Evolutionary conservation across 2,797 vertebrate genomes (phyloP), one percentile per base, ranked within the genome.

Genomic region (Sebastes alutus): DNA sequence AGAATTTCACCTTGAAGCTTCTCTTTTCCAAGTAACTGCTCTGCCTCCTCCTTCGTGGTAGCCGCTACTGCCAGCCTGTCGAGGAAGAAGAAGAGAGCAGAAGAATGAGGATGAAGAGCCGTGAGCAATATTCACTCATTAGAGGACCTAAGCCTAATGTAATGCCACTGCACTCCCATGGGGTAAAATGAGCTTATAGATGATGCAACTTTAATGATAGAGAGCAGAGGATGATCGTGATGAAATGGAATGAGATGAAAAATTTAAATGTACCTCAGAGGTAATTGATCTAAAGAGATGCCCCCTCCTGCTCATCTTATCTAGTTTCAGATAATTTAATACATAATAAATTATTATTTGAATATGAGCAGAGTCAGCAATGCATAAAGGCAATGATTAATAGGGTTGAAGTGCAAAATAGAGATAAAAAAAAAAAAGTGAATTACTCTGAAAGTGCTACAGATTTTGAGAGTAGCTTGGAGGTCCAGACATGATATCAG

Each of bases 11-110:
- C 84, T 58, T 89, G 91, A 64, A 82, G 91, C 7, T 84, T 86
- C 81, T 96, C 93, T 82, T 89, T 85, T 60, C 93, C 91, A 78
- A 97, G 93, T 61, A 96, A 89, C 54, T 79, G 84, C 66, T 95
- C 89, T 60, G 90, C 84, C 78, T 90, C 88, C 69, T 59, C 87
- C 83, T 95, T 77, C 20, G 90, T 90, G 56, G 92, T 87, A 78
- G 89, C 91, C 65, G 89, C 23, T 7, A 32, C 90, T 63, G 92
- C 90, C 81, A 96, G 65, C 76, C 87, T 91, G 86, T 79, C 3
- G 7, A 80, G 30, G 12, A 35, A 54, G 27, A 77, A 59, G 18
- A 66, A 52, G 32, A 80, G 42, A 66, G 35, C 2, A 69, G 49
- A 81, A 38, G 25, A 87, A 75, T 63, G 25, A 76, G 56, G 18